These are phyloP conservation scores for Aegotheles bennettii DNA, from an alignment of 2,113 vertebrate genomes.

Conservation along the genomic window DNA sequence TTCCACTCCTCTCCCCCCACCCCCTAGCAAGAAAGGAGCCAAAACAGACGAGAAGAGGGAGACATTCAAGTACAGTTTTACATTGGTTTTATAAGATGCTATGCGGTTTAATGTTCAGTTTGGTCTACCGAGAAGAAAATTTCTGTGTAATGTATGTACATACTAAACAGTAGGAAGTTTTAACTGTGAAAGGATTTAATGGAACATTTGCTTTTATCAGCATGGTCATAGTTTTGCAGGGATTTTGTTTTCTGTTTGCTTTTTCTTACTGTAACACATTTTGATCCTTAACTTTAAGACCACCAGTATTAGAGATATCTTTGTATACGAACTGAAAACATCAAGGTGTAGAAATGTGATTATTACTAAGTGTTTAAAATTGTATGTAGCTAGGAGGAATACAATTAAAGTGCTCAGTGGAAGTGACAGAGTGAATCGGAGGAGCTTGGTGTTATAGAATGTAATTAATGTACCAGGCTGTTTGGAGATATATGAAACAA, in stretches of 20 bases:
- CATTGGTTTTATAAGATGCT: neutral
- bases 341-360: conserved; percentile 12
- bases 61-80: neutral
- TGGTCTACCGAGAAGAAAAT: neutral
- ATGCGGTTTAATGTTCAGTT: neutral
- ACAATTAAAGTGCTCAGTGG: conserved; percentile 70
- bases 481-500: conserved; percentile 74
- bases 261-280: neutral
- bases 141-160: neutral
- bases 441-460: conserved; percentile 70
- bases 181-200: neutral
- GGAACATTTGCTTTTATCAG: neutral
- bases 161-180: neutral
- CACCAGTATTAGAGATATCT: neutral
- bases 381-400: conserved; percentile 51
- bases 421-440: conserved; percentile 75
- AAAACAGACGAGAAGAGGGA: neutral
- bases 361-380: conserved; percentile 44
- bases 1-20: neutral
- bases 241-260: neutral
- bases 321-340: neutral
- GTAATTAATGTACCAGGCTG: conserved; percentile 72
- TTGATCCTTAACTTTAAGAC: neutral
- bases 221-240: neutral
- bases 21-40: neutral